Evolutionary conservation across 1,140 invertebrate species (phyloP), one percentile per base, ranked within the genome.

Genomic region (Drosophila lini): DNA sequence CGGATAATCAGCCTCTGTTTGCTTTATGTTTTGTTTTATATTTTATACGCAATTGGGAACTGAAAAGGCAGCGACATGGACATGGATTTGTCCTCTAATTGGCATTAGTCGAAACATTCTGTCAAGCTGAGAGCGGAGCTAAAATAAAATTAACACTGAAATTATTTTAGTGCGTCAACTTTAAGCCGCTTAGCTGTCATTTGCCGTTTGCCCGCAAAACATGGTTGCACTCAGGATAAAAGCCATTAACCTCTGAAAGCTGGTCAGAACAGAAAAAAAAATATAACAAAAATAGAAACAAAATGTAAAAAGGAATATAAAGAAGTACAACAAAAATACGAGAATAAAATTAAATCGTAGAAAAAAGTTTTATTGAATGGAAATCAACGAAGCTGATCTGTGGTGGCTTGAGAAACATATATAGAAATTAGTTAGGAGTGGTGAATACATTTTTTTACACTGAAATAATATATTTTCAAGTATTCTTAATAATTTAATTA

Each of bases 61-160:
- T 53, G 28, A 31, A 42, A 67, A 44, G 44, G 25, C 36, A 31
- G 36, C n/a, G 42, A 41, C n/a, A 55, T 44, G 38, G 32, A 69
- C 44, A 68, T 48, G 47, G 25, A 48, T 32, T 68, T 68, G 41
- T 19, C 38, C 75, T 65, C 83, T 86, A 86, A 86, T 86, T 86
- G 83, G 76, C 79, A 86, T 88, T 86, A 88, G 75, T 13, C 34
- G 41, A 69, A 78, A 77, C 38, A 77, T 77, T 77, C 56, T 38
- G 25, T 55, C 52, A 55, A 38, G 52, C 52, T 38, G 52, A 53
- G 52, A 53, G 22, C 32, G 32, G 3, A 52, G 50, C 7, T 9
- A 19, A 53, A 86, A 80, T 77, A 88, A 77, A 86, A 86, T 88
- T 77, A 88, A 86, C 83, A 86, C 76, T 71, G 83, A 86, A 86